These are phyloP conservation scores for Eretmochelys imbricata DNA, from an alignment of 2,113 vertebrate species.

Conservation along the genomic window DNA sequence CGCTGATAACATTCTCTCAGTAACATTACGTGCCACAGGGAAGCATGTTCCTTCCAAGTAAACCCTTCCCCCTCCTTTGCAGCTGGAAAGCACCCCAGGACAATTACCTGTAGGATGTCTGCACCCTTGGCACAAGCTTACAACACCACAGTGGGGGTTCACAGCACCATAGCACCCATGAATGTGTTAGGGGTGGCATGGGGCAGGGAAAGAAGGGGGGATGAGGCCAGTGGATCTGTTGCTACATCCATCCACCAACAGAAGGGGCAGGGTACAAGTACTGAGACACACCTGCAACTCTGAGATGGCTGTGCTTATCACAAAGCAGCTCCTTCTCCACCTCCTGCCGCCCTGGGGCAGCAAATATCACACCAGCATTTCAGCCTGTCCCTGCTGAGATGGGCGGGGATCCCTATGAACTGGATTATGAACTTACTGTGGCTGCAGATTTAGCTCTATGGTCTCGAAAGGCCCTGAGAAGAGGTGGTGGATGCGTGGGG, in stretches of 20 bases:
- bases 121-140: background rate
- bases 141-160: background rate
- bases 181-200: background rate
- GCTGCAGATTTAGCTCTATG: background rate
- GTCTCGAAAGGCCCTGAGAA: background rate
- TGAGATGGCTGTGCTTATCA: background rate
- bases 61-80: background rate
- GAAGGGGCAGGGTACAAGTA: background rate
- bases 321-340: background rate
- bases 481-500: background rate
- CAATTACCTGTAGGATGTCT: background rate
- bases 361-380: accelerated
- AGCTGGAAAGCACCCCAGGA: background rate
- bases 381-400: background rate
- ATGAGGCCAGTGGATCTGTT: background rate
- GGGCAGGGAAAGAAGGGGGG: background rate
- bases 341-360: background rate
- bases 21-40: background rate
- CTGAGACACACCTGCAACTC: background rate
- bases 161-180: background rate
- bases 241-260: background rate
- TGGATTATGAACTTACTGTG: background rate
- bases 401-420: background rate
- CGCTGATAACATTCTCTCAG: background rate
- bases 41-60: background rate